Conservation (phyloP, 2,113 vertebrate species). For the Ptilonorhynchus violaceus region DNA sequence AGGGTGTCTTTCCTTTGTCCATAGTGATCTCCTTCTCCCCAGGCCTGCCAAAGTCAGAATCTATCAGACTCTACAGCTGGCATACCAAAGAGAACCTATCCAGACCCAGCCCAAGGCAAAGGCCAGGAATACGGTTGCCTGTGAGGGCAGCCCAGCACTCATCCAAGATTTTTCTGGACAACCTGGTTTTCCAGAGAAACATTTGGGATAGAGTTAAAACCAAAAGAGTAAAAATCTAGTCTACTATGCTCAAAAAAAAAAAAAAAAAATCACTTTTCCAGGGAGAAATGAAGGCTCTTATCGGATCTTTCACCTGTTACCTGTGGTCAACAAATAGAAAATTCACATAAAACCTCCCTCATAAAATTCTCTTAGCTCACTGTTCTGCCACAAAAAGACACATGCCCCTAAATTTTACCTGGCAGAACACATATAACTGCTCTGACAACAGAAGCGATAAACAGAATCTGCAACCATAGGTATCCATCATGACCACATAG, state of each 20-base stretch:
- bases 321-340: not conserved
- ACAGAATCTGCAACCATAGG: not conserved
- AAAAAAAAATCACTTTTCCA: not conserved
- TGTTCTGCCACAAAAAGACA: not conserved
- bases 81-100: not conserved
- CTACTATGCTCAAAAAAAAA: not conserved
- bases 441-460: not conserved
- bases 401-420: not conserved
- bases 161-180: not conserved
- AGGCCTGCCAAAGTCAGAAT: not conserved
- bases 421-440: not conserved
- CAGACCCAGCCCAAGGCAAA: not conserved
- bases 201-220: not conserved
- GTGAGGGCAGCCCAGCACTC: not conserved
- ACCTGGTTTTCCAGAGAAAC: not conserved
- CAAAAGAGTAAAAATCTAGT: not conserved
- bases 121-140: not conserved
- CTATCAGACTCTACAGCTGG: not conserved
- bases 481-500: not conserved
- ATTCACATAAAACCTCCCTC: not conserved
- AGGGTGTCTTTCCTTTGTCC: not conserved
- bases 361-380: not conserved
- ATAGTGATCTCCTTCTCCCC: not conserved
- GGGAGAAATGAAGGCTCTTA: not conserved
- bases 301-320: not conserved